A percentile compares a stretch with the other conserved stretches of the same genome.
These are phyloP conservation scores for Oncorhynchus mykiss DNA, from an alignment of 2,113 vertebrate genomes.

Conservation along the genomic window DNA sequence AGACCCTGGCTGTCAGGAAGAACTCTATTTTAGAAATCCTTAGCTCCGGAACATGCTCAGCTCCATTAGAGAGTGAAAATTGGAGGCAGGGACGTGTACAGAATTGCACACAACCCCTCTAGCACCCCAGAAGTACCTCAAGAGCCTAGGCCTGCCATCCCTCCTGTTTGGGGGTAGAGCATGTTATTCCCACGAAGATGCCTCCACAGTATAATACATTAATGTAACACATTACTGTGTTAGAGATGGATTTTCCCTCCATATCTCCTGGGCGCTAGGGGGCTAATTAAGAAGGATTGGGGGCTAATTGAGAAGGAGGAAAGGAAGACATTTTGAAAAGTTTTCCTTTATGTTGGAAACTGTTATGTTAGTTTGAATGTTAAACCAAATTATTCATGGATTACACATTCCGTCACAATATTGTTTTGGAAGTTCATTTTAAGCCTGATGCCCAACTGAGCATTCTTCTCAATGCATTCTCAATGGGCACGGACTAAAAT, in stretches of 20 bases:
- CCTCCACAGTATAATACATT: constrained; percentile 40
- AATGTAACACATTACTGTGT: constrained; percentile 45
- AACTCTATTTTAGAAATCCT: constrained; percentile 19
- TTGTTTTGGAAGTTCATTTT: too few relatives aligned
- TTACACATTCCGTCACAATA: too few relatives aligned
- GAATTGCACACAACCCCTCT: constrained; percentile 45
- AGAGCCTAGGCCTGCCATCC: constrained; percentile 33
- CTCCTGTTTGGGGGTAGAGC: constrained; percentile 42
- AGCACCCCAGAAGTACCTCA: constrained; percentile 54
- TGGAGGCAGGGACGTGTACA: constrained; percentile 62
- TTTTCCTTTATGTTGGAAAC: too few relatives aligned
- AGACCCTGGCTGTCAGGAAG: constrained; percentile 20
- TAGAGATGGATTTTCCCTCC: not conserved
- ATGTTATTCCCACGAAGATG: constrained; percentile 48
- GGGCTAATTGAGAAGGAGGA: not conserved
- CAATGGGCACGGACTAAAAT: too few relatives aligned
- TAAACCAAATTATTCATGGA: too few relatives aligned
- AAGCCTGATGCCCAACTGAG: too few relatives aligned
- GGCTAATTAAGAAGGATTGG: not conserved
- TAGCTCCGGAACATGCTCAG: constrained; percentile 54
- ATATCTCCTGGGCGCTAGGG: not conserved
- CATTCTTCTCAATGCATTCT: too few relatives aligned
- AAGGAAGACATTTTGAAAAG: not conserved
- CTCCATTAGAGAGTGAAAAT: constrained; percentile 67
- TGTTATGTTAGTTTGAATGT: too few relatives aligned